Base-by-base conservation (phyloP, 2,888 invertebrate genomes). In the Brachyopa scutellaris region DNA sequence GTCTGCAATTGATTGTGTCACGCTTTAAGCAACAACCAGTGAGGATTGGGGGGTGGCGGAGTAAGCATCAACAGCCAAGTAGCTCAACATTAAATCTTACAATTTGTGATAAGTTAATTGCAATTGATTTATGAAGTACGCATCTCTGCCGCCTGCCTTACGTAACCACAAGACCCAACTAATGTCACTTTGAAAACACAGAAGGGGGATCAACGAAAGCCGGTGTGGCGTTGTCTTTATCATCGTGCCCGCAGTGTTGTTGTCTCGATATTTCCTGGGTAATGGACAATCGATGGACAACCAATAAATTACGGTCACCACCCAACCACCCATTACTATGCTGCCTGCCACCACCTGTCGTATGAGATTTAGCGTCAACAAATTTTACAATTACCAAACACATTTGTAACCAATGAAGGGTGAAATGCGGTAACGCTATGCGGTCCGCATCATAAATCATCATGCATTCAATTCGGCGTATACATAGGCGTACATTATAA, bases 31-130 rank as follows among this genome's bases (percentile, higher is more conserved):
- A 51, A 26, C 9, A 21, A 17, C 49, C 38, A 33, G 26, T 29
- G n/a, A n/a, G n/a, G n/a, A n/a, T n/a, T n/a, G n/a, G n/a, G 19
- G 11, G 15, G 57, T 26, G 51, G 11, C 59, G 49, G 33, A 29
- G 29, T 21, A 49, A 21, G 42, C 36, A 26, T 4, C 42, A 61
- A 57, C 59, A 49, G 33, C 19, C 49, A 26, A 29, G 69, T 31
- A 40, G 64, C 53, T 73, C 73, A 82, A 85, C 85, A 84, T 84
- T 84, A 85, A 85, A 85, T 85, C 85, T 84, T 84, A 82, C 84
- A 78, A 84, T 84, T 84, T 84, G 85, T 84, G 85, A 85, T 84
- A 84, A 85, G 85, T 85, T 85, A 85, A 85, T 85, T 85, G 85
- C 84, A 82, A 76, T 82, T 85, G 85, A 85, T 85, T 85, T 85